Conservation (phyloP, 1,140 invertebrate genomes). For the Melanaphis sacchari region DNA sequence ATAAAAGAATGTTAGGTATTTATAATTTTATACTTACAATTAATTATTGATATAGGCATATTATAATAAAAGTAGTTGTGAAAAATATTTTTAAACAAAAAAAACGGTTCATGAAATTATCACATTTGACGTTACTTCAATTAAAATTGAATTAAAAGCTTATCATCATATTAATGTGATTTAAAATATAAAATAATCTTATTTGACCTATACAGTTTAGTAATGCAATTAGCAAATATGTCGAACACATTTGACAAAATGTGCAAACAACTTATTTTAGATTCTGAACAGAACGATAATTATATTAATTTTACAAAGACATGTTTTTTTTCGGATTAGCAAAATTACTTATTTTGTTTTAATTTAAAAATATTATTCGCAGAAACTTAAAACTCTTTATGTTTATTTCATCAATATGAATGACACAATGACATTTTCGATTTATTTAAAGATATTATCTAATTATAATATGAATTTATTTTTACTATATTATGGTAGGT, state of each 20-base stretch:
- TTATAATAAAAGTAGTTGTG: neutral
- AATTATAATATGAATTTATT: too few relatives aligned
- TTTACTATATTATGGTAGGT: too few relatives aligned
- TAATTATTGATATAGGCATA: neutral
- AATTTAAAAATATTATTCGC: too few relatives aligned
- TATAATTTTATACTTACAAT: neutral
- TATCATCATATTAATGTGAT: too few relatives aligned
- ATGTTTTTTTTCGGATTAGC: too few relatives aligned
- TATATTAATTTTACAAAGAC: too few relatives aligned
- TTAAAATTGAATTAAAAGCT: neutral
- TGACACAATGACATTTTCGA: too few relatives aligned
- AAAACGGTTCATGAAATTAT: neutral
- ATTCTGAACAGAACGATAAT: too few relatives aligned
- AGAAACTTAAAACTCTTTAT: too few relatives aligned
- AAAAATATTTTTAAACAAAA: neutral
- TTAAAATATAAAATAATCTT: conserved; percentile 8
- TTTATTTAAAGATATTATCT: too few relatives aligned
- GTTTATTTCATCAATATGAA: too few relatives aligned
- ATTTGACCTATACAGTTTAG: neutral
- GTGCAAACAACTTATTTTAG: neutral
- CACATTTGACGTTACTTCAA: neutral
- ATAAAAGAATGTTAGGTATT: neutral
- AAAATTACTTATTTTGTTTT: too few relatives aligned
- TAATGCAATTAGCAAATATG: neutral
- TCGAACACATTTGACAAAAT: neutral